phyloP scores from a whole-genome alignment of 2,113 vertebrate genomes.

The Pontoporia blainvillei region DNA sequence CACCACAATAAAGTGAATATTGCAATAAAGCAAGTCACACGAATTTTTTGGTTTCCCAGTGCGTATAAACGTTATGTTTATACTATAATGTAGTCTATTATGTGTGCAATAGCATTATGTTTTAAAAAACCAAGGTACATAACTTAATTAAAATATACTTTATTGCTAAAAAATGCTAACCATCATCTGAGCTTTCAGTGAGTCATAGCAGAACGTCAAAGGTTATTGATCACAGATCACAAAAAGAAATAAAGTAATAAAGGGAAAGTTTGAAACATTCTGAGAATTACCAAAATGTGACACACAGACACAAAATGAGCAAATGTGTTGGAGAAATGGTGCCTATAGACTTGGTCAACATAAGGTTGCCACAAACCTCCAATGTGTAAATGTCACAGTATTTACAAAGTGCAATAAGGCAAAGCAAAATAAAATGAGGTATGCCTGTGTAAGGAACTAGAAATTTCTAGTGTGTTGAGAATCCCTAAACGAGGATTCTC shows the following conservation, averaged over 20 bases:
- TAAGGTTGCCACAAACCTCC: not conserved
- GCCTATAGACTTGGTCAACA: accelerated
- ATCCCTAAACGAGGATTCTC: not conserved
- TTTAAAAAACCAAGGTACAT: not conserved
- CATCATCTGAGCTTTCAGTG: not conserved
- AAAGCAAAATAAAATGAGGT: not conserved
- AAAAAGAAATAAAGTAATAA: not conserved
- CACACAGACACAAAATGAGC: not conserved
- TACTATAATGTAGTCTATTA: not conserved
- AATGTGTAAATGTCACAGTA: no score
- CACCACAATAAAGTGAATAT: not conserved
- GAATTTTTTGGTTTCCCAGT: accelerated
- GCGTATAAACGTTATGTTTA: no score
- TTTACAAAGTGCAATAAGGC: not conserved
- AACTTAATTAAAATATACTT: not conserved
- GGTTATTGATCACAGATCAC: not conserved
- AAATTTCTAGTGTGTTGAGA: not conserved
- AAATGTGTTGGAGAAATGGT: not conserved
- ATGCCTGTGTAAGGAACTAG: not conserved
- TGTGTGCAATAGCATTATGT: not conserved
- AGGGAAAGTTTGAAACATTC: not conserved
- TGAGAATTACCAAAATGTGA: not conserved
- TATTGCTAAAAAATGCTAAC: not conserved
- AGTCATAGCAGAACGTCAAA: not conserved
- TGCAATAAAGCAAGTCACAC: not conserved